Percentiles rank a stretch among this genome's conserved stretches.
Conservation (phyloP, 2,797 vertebrate species). For the Bradypus variegatus region DNA sequence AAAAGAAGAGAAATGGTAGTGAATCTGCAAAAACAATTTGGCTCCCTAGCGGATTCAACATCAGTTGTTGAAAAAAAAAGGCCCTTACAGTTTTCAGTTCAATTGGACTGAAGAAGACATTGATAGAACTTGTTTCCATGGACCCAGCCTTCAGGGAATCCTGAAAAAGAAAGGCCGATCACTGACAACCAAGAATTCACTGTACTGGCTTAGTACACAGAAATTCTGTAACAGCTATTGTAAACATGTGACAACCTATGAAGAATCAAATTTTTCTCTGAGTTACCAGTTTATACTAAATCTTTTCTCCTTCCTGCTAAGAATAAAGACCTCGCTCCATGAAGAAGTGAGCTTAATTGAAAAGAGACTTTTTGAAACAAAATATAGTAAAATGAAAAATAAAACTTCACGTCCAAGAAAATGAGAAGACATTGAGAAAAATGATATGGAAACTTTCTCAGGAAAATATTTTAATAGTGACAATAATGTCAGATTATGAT, state of each 20-base stretch:
- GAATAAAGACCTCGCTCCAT: constrained; percentile 76
- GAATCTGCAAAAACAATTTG: constrained; percentile 78
- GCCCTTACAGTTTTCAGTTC: constrained; percentile 79
- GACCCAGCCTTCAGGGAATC: constrained; percentile 73
- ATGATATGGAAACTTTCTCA: background rate
- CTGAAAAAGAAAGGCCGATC: constrained; percentile 63
- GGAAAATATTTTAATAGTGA: background rate
- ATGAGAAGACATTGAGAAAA: constrained; percentile 39
- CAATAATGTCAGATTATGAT: background rate
- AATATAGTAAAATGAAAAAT: constrained; percentile 60
- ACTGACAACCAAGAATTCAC: constrained; percentile 65
- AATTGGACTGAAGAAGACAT: constrained; percentile 74
- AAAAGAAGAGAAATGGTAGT: constrained; percentile 79
- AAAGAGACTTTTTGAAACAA: constrained; percentile 74
- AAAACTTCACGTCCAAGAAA: constrained; percentile 53
- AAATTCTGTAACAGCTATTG: constrained; percentile 69
- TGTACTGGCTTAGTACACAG: no score
- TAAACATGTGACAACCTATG: constrained; percentile 70
- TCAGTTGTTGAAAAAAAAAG: constrained; percentile 55
- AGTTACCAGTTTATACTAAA: constrained; percentile 84
- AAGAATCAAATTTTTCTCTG: constrained; percentile 77
- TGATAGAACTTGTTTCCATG: constrained; percentile 74
- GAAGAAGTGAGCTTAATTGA: constrained; percentile 83
- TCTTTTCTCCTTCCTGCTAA: constrained; percentile 86
- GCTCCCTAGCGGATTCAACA: constrained; percentile 66